A percentile compares a stretch with the other conserved stretches of the same genome.
Evolutionary conservation across 2,113 vertebrate species (phyloP).

Genomic region (Nothoprocta pentlandii): DNA sequence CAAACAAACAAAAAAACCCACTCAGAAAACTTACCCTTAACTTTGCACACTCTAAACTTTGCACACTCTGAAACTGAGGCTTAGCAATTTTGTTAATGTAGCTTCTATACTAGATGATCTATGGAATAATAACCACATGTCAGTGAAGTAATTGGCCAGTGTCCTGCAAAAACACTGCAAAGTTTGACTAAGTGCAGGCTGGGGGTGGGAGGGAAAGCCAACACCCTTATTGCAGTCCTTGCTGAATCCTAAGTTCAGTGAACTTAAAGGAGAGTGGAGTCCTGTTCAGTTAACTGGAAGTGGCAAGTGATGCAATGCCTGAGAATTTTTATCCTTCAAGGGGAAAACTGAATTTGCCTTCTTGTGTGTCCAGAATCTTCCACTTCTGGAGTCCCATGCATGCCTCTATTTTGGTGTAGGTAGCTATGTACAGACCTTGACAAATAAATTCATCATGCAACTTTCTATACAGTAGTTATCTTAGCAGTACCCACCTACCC

Average conservation of each 20-base stretch:
- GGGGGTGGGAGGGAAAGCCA: not conserved
- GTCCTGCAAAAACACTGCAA: not conserved
- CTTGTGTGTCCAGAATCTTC: not conserved
- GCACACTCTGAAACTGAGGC: not conserved
- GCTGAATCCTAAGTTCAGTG: not conserved
- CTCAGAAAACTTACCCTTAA: not conserved
- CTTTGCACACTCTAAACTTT: no score
- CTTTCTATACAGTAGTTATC: not conserved
- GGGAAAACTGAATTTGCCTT: not conserved
- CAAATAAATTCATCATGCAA: no score
- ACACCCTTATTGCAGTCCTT: not conserved
- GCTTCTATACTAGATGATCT: not conserved
- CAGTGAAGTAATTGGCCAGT: not conserved
- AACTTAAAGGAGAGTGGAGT: not conserved
- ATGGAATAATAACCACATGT: not conserved
- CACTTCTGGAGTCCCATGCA: not conserved
- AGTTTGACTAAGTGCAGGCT: not conserved
- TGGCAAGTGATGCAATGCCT: not conserved
- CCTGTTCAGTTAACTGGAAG: not conserved
- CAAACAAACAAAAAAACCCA: not conserved
- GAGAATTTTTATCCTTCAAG: not conserved
- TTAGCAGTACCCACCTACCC: not conserved
- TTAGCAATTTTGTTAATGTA: not conserved
- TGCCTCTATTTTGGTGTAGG: not conserved
- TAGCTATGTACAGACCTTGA: not conserved